Conservation (phyloP, 2,888 invertebrate genomes). For the Thereva unica region DNA sequence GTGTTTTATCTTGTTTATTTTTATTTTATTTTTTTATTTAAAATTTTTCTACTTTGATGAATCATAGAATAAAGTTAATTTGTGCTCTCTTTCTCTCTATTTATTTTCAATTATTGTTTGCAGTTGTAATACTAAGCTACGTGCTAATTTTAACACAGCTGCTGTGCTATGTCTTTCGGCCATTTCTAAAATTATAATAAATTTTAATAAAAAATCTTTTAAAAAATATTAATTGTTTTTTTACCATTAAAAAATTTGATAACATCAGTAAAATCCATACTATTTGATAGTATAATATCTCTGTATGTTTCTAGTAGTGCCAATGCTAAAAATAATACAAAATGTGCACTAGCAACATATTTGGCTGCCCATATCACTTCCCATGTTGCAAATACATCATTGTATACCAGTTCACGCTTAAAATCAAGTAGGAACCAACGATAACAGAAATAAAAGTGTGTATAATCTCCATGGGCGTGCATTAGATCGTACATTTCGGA, state of each 20-base stretch:
- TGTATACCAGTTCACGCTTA: constrained; percentile 89
- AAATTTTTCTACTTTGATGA: background rate
- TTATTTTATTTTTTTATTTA: constrained; percentile 4
- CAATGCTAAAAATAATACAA: constrained; percentile 90
- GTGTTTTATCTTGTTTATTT: constrained; percentile 10
- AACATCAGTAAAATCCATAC: constrained; percentile 98
- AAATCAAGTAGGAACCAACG: constrained; percentile 97
- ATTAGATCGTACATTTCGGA: constrained; percentile 92
- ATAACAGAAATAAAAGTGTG: constrained; percentile 97
- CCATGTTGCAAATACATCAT: constrained; percentile 94
- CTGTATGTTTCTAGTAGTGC: constrained; percentile 90
- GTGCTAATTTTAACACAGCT: constrained; percentile 78
- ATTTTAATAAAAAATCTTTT: too few relatives aligned
- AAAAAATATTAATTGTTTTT: constrained; percentile 42
- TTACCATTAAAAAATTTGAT: constrained; percentile 97
- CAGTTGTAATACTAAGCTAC: constrained; percentile 84
- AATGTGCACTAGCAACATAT: constrained; percentile 82
- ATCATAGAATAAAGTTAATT: too few relatives aligned
- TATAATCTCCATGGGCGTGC: constrained; percentile 94
- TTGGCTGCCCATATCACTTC: constrained; percentile 95
- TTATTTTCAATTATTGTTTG: constrained; percentile 93
- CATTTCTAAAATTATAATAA: constrained; percentile 76
- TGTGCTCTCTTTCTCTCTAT: constrained; percentile 58
- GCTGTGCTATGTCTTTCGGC: constrained; percentile 91
- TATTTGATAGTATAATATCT: constrained; percentile 91